Conservation (phyloP, 2,888 invertebrate species). For the Byasa hedistus region DNA sequence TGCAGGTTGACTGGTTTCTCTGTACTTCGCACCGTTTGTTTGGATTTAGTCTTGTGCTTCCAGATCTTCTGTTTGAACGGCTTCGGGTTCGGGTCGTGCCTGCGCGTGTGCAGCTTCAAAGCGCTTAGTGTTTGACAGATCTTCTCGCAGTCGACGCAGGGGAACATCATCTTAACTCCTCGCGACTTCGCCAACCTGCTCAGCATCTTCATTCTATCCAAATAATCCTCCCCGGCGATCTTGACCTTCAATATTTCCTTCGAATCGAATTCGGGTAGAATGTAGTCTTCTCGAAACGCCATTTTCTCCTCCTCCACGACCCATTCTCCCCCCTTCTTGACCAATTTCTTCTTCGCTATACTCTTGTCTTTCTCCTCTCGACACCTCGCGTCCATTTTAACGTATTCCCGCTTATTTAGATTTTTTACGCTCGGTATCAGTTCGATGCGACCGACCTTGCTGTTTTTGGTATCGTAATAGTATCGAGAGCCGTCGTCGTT, state of each 20-base stretch:
- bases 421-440: constrained; percentile 62
- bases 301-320: constrained; percentile 49
- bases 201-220: constrained; percentile 51
- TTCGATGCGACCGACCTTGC: constrained; percentile 46
- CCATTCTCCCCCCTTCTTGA: constrained; percentile 59
- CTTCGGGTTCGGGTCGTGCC: constrained; percentile 56
- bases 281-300: constrained; percentile 34
- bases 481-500: constrained; percentile 46
- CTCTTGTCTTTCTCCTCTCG: constrained; percentile 42
- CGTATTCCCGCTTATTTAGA: constrained; percentile 52
- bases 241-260: constrained; percentile 39
- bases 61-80: constrained; percentile 56
- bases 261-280: constrained; percentile 46
- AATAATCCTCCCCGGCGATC: constrained; percentile 41
- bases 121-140: constrained; percentile 58
- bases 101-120: constrained; percentile 55
- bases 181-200: constrained; percentile 48
- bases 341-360: constrained; percentile 52
- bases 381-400: constrained; percentile 51
- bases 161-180: constrained; percentile 55
- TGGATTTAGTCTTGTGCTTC: constrained; percentile 47
- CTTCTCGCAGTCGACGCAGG: constrained; percentile 61
- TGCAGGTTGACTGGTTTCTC: constrained; percentile 7
- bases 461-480: constrained; percentile 46
- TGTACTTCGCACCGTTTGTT: constrained; percentile 1